These are phyloP conservation scores for Anguilla pacifica DNA, from an alignment of 2,797 vertebrate species.

Conservation along the genomic window DNA sequence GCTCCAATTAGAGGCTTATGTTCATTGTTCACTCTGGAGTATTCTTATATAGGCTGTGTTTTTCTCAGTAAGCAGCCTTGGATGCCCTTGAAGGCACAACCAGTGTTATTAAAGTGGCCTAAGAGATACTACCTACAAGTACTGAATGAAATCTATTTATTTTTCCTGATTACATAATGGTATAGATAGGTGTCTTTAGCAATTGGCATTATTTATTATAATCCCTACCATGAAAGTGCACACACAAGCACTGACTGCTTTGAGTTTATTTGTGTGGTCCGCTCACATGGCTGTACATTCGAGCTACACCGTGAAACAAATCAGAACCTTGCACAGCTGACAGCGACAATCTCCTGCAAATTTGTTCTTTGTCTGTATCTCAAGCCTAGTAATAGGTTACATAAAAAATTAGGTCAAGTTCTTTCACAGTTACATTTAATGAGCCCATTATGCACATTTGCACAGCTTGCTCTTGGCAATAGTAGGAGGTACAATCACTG, in stretches of 20 bases:
- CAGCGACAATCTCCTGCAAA: neutral
- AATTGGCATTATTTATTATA: slow-evolving; percentile 3
- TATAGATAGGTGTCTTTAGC: neutral
- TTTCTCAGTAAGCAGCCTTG: neutral
- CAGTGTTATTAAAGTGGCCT: neutral
- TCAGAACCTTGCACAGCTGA: neutral
- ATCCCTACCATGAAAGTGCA: neutral
- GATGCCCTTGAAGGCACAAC: neutral
- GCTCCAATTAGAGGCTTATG: neutral
- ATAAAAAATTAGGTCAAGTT: slow-evolving; percentile 16
- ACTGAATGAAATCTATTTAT: neutral
- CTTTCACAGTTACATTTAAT: slow-evolving; percentile 8
- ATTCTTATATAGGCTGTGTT: neutral
- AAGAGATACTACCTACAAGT: neutral
- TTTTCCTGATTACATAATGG: neutral
- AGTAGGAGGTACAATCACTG: neutral
- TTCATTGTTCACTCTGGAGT: neutral
- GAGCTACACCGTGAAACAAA: neutral
- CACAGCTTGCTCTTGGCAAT: slow-evolving; percentile 21
- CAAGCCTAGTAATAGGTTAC: neutral
- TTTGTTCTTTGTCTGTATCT: neutral
- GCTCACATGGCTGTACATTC: neutral
- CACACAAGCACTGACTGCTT: neutral
- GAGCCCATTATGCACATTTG: slow-evolving; percentile 19
- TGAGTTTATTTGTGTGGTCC: neutral